Evolutionary conservation across 2,888 invertebrate species (phyloP).

Genomic region (Eulithis testata): DNA sequence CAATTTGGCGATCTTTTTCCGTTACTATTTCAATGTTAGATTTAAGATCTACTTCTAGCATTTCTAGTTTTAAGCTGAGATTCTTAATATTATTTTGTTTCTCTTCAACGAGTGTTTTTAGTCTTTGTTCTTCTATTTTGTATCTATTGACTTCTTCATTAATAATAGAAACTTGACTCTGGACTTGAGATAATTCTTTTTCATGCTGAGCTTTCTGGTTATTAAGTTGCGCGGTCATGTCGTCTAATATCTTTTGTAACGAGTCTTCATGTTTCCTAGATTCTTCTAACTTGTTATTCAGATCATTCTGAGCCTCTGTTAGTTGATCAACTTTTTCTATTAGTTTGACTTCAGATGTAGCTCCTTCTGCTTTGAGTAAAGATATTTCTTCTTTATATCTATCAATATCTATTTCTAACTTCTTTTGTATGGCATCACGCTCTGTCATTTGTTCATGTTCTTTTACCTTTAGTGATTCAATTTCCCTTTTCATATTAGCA

Average conservation of each 20-base stretch:
- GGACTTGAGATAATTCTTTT: conserved; percentile 66
- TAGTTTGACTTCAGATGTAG: conserved; percentile 74
- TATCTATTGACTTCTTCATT: conserved; percentile 63
- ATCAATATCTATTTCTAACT: conserved; percentile 74
- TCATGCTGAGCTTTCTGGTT: conserved; percentile 70
- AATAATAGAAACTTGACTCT: conserved; percentile 57
- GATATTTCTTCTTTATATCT: conserved; percentile 76
- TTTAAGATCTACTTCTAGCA: conserved; percentile 76
- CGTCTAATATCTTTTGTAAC: conserved; percentile 74
- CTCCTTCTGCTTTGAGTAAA: conserved; percentile 73
- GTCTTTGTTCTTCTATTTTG: conserved; percentile 58
- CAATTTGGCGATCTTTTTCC: conserved; percentile 80
- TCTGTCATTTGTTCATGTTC: conserved; percentile 70
- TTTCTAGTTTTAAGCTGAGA: conserved; percentile 71
- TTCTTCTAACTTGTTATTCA: conserved; percentile 78
- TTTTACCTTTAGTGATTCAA: conserved; percentile 67
- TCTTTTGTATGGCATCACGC: conserved; percentile 67
- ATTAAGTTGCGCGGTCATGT: conserved; percentile 75
- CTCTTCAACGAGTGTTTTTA: conserved; percentile 63
- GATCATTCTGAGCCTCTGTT: conserved; percentile 77
- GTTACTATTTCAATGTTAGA: conserved; percentile 72
- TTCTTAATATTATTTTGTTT: conserved; percentile 73
- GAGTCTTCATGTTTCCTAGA: conserved; percentile 79
- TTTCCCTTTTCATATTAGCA: conserved; percentile 71
- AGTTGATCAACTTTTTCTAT: conserved; percentile 81